Evolutionary conservation across 2,113 vertebrate genomes (phyloP).

Genomic region (Lagopus leucura): DNA sequence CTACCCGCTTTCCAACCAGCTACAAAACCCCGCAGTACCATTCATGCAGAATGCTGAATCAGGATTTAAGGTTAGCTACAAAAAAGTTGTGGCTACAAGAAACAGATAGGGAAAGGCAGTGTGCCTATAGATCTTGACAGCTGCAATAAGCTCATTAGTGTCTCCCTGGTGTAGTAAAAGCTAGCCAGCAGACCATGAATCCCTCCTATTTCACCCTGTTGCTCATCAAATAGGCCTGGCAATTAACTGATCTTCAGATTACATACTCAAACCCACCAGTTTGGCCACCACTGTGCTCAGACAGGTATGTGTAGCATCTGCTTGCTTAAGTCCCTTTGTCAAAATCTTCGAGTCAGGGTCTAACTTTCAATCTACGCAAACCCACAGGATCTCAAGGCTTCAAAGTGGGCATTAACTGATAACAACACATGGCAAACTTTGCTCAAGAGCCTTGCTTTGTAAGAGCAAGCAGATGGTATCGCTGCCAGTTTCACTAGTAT

Average conservation of each 20-base stretch:
- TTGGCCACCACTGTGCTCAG: neutral
- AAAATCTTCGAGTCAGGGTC: neutral
- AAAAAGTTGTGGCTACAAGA: neutral
- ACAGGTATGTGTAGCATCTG: rapidly evolving
- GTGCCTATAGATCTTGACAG: neutral
- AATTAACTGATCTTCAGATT: rapidly evolving
- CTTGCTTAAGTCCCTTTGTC: neutral
- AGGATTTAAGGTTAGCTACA: neutral
- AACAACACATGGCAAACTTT: neutral
- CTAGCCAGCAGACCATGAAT: neutral
- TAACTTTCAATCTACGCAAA: neutral
- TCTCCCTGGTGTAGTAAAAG: neutral
- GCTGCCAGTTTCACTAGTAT: neutral
- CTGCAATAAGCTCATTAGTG: neutral
- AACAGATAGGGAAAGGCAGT: neutral
- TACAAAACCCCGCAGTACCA: neutral
- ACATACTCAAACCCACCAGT: rapidly evolving
- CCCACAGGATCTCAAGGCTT: neutral
- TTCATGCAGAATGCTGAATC: rapidly evolving
- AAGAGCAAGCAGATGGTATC: neutral
- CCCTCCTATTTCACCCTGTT: neutral
- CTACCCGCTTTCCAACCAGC: neutral
- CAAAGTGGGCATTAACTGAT: neutral
- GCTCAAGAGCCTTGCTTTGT: neutral
- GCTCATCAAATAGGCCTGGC: neutral